Conservation (phyloP, 2,113 vertebrate genomes). For the Sciurus niger region DNA sequence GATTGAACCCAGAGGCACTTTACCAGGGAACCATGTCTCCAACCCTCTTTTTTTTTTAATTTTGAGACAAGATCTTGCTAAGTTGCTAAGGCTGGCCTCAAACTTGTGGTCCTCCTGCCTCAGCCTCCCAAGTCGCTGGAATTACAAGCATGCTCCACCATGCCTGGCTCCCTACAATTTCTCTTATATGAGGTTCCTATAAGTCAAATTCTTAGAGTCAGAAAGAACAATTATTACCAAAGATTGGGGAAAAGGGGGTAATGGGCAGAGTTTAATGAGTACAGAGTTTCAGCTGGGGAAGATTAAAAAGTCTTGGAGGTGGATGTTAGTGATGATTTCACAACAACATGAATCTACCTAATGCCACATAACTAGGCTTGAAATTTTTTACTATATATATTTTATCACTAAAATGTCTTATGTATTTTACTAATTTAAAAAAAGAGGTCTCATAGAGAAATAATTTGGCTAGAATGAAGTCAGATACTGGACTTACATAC, state of each 20-base stretch:
- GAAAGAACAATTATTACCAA: not conserved
- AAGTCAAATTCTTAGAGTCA: constrained; percentile 12
- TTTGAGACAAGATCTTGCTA: too few relatives aligned
- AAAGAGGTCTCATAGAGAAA: not conserved
- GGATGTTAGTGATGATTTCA: not conserved
- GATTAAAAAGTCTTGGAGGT: not conserved
- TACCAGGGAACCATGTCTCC: too few relatives aligned
- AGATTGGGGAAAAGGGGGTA: not conserved
- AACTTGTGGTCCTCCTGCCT: too few relatives aligned
- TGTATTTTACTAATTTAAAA: not conserved
- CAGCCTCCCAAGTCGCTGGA: too few relatives aligned
- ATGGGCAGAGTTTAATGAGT: not conserved
- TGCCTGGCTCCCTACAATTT: too few relatives aligned
- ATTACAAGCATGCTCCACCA: too few relatives aligned
- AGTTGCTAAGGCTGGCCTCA: too few relatives aligned
- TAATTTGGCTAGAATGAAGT: not conserved
- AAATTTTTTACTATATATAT: not conserved
- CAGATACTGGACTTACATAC: not conserved
- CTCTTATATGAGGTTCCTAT: not conserved
- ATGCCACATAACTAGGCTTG: not conserved
- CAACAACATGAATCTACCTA: not conserved
- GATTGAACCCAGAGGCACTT: too few relatives aligned
- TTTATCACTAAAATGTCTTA: not conserved
- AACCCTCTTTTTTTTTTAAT: too few relatives aligned
- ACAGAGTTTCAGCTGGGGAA: not conserved